Evolutionary conservation across 2,888 invertebrate species (phyloP).

Genomic region (Caenorhabditis virilis): DNA sequence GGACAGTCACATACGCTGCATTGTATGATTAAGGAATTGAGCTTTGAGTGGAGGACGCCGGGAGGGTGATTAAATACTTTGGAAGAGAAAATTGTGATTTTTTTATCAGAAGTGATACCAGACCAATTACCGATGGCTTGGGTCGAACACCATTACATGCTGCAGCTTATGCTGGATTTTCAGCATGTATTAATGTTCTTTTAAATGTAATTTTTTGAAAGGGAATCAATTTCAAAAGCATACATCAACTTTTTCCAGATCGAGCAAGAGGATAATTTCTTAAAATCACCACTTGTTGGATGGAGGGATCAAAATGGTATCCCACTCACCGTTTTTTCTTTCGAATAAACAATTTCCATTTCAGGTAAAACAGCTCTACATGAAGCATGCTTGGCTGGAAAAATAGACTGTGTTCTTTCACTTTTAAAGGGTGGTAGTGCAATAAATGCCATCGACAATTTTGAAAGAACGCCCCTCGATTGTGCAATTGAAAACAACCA

Average conservation of each 20-base stretch:
- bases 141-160: constrained; percentile 63
- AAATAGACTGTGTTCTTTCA: constrained; percentile 42
- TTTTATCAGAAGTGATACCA: constrained; percentile 9
- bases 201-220: constrained; percentile 35
- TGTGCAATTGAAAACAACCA: constrained; percentile 40
- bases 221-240: neutral
- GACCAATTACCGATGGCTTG: constrained; percentile 43
- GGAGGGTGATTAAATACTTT: constrained; percentile 11
- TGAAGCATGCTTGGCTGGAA: constrained; percentile 35
- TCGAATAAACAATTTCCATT: neutral
- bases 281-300: constrained; percentile 40
- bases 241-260: constrained; percentile 29
- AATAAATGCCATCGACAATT: constrained; percentile 45
- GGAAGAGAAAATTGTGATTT: too few relatives aligned
- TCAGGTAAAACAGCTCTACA: constrained; percentile 52
- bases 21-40: constrained; percentile 58
- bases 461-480: constrained; percentile 49
- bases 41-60: constrained; percentile 51
- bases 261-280: constrained; percentile 45
- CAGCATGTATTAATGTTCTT: constrained; percentile 57
- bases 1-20: constrained; percentile 62
- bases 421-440: constrained; percentile 45
- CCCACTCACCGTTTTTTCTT: too few relatives aligned
- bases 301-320: constrained; percentile 44
- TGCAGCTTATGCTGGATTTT: constrained; percentile 60